These are phyloP conservation scores for Drosophila neonasuta DNA, from an alignment of 2,888 invertebrate species.

Conservation along the genomic window DNA sequence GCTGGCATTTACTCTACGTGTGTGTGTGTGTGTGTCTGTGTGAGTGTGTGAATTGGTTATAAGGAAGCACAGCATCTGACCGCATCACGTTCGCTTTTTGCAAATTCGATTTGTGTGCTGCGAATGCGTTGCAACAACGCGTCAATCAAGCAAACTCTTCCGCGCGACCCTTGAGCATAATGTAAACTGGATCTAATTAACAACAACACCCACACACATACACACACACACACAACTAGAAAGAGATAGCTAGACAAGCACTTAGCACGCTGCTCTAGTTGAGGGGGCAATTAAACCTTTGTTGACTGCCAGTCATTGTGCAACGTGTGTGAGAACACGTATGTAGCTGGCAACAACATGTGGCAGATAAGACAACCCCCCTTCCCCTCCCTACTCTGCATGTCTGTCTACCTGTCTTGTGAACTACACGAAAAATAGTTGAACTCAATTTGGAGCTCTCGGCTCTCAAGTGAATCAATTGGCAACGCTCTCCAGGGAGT, in stretches of 20 bases:
- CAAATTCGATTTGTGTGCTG: constrained; percentile 18
- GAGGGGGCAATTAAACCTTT: constrained; percentile 48
- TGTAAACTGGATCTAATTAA: constrained; percentile 20
- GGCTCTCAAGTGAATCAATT: constrained; percentile 21
- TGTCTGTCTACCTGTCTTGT: constrained; percentile 6
- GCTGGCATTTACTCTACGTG: constrained; percentile 4
- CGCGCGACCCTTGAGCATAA: constrained; percentile 18
- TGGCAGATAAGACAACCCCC: constrained; percentile 51
- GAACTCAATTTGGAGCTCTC: constrained; percentile 31
- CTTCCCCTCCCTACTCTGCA: background rate
- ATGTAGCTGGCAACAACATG: constrained; percentile 19
- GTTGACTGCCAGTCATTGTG: constrained; percentile 43
- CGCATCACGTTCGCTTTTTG: constrained; percentile 35
- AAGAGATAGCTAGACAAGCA: background rate
- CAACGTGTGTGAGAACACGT: constrained; percentile 59
- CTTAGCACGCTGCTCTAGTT: constrained; percentile 40
- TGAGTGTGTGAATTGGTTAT: constrained; percentile 19
- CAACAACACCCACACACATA: constrained; percentile 15
- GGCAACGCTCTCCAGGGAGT: constrained; percentile 30
- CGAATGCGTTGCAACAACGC: constrained; percentile 29
- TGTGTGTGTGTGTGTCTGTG: background rate
- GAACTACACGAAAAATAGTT: constrained; percentile 21
- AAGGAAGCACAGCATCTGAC: constrained; percentile 47
- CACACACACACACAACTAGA: background rate
- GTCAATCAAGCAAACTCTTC: constrained; percentile 48